phyloP scores from a whole-genome alignment of 2,888 invertebrate species.

The Acheta domesticus region DNA sequence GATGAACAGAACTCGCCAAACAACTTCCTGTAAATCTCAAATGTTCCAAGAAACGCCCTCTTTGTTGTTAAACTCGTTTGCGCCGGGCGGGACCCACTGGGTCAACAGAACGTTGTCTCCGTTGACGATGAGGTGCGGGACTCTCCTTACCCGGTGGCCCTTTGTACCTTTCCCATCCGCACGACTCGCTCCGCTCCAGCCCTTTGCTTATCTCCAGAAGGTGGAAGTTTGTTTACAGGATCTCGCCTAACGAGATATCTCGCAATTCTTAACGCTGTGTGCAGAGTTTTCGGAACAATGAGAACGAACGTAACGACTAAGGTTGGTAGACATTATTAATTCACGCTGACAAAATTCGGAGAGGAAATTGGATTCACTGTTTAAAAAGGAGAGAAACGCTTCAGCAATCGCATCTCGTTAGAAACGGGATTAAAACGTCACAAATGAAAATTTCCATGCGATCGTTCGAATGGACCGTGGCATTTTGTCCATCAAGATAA shows the following conservation, averaged over 20 bases:
- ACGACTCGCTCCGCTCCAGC: not conserved
- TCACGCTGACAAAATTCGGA: too few relatives aligned
- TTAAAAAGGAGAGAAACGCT: too few relatives aligned
- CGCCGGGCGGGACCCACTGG: slow-evolving; percentile 6
- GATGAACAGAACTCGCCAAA: not conserved
- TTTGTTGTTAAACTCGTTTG: slow-evolving; percentile 18
- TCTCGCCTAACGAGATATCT: not conserved
- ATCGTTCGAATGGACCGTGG: too few relatives aligned
- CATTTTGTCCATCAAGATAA: too few relatives aligned
- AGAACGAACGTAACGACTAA: too few relatives aligned
- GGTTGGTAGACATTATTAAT: too few relatives aligned
- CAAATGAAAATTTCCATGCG: too few relatives aligned
- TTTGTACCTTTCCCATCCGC: not conserved
- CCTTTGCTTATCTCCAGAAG: not conserved
- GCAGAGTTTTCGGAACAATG: not conserved
- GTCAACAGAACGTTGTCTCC: not conserved
- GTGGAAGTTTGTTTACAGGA: not conserved
- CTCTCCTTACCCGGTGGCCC: not conserved
- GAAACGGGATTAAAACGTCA: too few relatives aligned
- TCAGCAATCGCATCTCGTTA: too few relatives aligned
- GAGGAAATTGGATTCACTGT: too few relatives aligned
- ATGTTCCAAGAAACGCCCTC: slow-evolving; percentile 18
- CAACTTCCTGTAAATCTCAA: slow-evolving; percentile 18
- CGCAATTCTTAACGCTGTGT: not conserved
- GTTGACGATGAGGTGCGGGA: not conserved